phyloP scores from a whole-genome alignment of 2,797 vertebrate species.

The Neopelma chrysocephalum region DNA sequence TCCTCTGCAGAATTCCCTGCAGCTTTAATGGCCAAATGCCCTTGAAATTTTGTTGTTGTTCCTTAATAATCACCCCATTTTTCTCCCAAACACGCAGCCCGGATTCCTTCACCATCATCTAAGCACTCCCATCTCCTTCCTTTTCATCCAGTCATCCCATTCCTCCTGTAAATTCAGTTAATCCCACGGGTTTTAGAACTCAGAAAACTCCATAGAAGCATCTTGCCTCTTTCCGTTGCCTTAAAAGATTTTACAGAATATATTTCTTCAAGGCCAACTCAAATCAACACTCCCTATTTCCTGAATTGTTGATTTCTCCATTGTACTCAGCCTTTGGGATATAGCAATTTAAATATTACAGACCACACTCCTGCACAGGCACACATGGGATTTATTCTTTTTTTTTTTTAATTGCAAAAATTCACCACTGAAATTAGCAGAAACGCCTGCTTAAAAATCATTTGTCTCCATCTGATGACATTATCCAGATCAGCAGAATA shows the following conservation, averaged over 20 bases:
- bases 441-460: neutral
- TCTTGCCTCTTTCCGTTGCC: neutral
- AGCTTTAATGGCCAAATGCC: neutral
- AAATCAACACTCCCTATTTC: neutral
- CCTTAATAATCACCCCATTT: neutral
- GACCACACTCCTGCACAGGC: neutral
- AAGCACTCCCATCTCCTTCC: neutral
- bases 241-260: neutral
- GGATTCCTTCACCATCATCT: neutral
- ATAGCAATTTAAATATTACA: neutral
- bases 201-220: neutral
- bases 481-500: slow-evolving; percentile 23
- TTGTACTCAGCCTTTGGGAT: neutral
- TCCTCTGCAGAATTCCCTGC: neutral
- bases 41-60: neutral
- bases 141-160: neutral
- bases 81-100: neutral
- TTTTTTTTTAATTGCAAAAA: neutral
- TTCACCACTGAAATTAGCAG: neutral
- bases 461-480: neutral
- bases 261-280: neutral
- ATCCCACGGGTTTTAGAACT: neutral
- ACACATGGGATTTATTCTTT: neutral
- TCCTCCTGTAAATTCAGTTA: neutral
- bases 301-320: neutral